A percentile compares a stretch with the other conserved stretches of the same genome.
These are phyloP conservation scores for Diaperis boleti DNA, from an alignment of 2,888 invertebrate genomes.

Conservation along the genomic window DNA sequence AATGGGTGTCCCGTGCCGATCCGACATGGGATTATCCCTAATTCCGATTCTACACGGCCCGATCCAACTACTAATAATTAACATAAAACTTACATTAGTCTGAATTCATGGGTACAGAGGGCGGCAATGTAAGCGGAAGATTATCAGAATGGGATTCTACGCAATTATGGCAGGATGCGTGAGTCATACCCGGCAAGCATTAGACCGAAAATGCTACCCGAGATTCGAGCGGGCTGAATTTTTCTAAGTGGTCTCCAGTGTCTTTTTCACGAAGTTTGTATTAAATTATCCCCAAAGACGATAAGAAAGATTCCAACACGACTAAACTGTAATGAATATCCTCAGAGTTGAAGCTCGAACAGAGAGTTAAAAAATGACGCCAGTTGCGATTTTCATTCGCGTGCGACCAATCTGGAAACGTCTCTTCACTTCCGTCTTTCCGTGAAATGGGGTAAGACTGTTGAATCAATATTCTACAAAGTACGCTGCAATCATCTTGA, in stretches of 20 bases:
- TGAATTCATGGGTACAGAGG: constrained; percentile 50
- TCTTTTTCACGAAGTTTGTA: constrained; percentile 10
- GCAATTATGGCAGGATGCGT: constrained; percentile 53
- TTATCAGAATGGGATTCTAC: constrained; percentile 57
- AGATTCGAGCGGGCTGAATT: constrained; percentile 4
- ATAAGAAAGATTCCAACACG: constrained; percentile 14
- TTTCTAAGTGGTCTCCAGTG: constrained; percentile 26
- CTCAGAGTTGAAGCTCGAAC: too few relatives aligned
- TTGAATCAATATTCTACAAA: too few relatives aligned
- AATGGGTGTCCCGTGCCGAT: constrained; percentile 21
- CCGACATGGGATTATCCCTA: constrained; percentile 53
- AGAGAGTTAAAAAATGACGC: constrained; percentile 7
- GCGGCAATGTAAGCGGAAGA: constrained; percentile 56
- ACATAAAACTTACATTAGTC: constrained; percentile 62
- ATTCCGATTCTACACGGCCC: constrained; percentile 54
- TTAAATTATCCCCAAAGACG: constrained; percentile 18
- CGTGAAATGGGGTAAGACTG: too few relatives aligned
- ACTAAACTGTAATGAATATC: constrained; percentile 16
- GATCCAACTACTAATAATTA: constrained; percentile 57
- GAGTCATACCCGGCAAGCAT: constrained; percentile 50
- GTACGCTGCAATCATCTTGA: too few relatives aligned
- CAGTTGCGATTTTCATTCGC: neutral
- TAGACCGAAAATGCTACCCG: too few relatives aligned
- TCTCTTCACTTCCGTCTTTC: too few relatives aligned
- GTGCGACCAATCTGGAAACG: too few relatives aligned